Percentiles rank a stretch among this genome's conserved stretches.
phyloP scores from a whole-genome alignment of 2,888 invertebrate genomes.

The Caenorhabditis imperialis region DNA sequence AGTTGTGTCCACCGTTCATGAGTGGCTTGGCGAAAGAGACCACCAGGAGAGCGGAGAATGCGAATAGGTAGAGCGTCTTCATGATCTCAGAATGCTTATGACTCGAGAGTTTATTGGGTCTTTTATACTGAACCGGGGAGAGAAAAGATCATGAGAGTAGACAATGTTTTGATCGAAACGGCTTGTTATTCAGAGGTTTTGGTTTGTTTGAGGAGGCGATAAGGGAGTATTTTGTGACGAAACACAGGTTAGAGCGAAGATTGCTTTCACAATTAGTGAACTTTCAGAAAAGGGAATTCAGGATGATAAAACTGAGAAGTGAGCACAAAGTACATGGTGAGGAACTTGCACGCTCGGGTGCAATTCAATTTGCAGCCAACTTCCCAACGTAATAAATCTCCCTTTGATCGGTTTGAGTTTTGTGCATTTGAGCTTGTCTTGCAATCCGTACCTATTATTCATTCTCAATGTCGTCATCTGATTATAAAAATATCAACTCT shows the following conservation, averaged over 20 bases:
- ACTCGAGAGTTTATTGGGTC: not conserved
- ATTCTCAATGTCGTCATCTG: not conserved
- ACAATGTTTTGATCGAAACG: conserved; percentile 36
- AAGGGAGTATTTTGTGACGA: too few relatives aligned
- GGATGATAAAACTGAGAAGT: not conserved
- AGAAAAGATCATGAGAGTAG: conserved; percentile 26
- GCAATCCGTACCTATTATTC: not conserved
- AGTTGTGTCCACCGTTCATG: too few relatives aligned
- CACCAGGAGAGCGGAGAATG: too few relatives aligned
- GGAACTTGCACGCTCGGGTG: conserved; percentile 4
- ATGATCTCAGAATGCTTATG: conserved; percentile 9
- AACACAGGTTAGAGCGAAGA: too few relatives aligned
- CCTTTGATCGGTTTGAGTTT: too few relatives aligned
- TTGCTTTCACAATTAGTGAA: too few relatives aligned
- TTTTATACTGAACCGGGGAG: conserved; percentile 24
- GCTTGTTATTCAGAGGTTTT: conserved; percentile 26
- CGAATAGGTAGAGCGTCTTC: conserved; percentile 20
- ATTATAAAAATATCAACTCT: too few relatives aligned
- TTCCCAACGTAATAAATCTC: conserved; percentile 20
- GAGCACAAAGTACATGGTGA: conserved; percentile 14
- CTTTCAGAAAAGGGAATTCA: too few relatives aligned
- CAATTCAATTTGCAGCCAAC: conserved; percentile 12
- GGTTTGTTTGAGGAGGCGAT: conserved; percentile 17
- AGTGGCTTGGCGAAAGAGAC: too few relatives aligned
- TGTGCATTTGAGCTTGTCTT: not conserved